Conservation (phyloP, 1,140 invertebrate genomes). For the Globodera rostochiensis region DNA sequence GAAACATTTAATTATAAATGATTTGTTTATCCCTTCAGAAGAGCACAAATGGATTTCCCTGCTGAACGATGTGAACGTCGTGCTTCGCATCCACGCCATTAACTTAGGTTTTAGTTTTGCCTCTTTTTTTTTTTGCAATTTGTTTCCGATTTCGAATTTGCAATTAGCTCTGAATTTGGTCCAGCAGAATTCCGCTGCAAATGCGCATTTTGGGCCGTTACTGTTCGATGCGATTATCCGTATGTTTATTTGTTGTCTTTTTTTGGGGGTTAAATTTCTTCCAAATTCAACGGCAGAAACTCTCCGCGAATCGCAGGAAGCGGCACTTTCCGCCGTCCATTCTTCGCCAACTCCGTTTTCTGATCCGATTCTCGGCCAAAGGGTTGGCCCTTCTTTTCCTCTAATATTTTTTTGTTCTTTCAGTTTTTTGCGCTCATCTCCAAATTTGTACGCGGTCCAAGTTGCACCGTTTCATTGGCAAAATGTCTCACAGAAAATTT, state of each 20-base stretch:
- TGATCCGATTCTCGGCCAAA: neutral
- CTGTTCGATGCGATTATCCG: neutral
- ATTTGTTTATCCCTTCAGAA: neutral
- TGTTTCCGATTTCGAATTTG: neutral
- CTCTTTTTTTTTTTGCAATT: neutral
- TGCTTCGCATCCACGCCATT: slow-evolving; percentile 19
- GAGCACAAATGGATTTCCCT: slow-evolving; percentile 17
- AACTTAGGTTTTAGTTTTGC: slow-evolving; percentile 13
- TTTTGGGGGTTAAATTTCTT: too few species aligned
- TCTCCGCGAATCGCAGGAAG: neutral
- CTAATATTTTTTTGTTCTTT: neutral
- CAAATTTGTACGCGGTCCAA: neutral
- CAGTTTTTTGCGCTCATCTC: slow-evolving; percentile 14
- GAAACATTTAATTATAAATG: too few species aligned
- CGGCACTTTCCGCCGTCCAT: neutral
- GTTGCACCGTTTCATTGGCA: neutral
- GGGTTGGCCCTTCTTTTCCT: neutral
- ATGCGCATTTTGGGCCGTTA: neutral
- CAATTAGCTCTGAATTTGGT: neutral
- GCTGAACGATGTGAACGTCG: slow-evolving; percentile 9
- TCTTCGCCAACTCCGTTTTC: neutral
- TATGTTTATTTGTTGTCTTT: neutral
- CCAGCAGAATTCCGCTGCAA: neutral
- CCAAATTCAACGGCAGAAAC: neutral
- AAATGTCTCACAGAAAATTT: neutral